Evolutionary conservation across 1,140 invertebrate genomes (phyloP).

Genomic region (Papilio dardanus): DNA sequence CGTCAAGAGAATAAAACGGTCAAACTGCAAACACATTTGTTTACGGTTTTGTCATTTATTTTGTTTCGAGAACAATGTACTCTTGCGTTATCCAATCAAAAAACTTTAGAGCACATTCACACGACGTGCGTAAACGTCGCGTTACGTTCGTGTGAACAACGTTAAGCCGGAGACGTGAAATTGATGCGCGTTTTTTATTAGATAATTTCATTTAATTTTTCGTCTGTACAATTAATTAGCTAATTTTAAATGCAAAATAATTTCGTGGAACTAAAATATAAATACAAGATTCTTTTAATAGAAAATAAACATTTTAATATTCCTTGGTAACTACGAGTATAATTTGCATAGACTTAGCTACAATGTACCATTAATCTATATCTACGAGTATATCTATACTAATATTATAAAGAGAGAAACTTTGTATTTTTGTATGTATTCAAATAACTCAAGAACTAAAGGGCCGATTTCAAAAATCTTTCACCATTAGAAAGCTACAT

Average conservation of each 20-base stretch:
- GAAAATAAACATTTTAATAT: too few relatives aligned
- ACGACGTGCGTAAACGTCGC: not conserved
- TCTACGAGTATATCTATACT: too few relatives aligned
- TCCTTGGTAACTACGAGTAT: not conserved
- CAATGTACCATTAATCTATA: constrained; percentile 27
- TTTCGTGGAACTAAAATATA: too few relatives aligned
- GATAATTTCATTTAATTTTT: too few relatives aligned
- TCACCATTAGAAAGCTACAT: too few relatives aligned
- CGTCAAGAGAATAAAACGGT: not conserved
- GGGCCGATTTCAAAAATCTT: too few relatives aligned
- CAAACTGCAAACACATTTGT: constrained; percentile 2
- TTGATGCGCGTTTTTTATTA: not conserved
- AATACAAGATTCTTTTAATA: too few relatives aligned
- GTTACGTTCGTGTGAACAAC: constrained; percentile 1
- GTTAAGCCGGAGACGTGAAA: not conserved
- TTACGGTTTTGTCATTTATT: constrained; percentile 2
- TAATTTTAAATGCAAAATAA: not conserved
- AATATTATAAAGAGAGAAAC: too few relatives aligned
- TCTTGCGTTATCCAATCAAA: not conserved
- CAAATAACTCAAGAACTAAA: too few relatives aligned
- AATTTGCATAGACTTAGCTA: constrained; percentile 7
- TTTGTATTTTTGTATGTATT: too few relatives aligned
- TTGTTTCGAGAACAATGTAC: not conserved
- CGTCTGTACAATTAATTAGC: not conserved
- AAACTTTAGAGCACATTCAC: not conserved